Conservation (phyloP, 1,140 invertebrate species). For the Pogonomyrmex barbatus region DNA sequence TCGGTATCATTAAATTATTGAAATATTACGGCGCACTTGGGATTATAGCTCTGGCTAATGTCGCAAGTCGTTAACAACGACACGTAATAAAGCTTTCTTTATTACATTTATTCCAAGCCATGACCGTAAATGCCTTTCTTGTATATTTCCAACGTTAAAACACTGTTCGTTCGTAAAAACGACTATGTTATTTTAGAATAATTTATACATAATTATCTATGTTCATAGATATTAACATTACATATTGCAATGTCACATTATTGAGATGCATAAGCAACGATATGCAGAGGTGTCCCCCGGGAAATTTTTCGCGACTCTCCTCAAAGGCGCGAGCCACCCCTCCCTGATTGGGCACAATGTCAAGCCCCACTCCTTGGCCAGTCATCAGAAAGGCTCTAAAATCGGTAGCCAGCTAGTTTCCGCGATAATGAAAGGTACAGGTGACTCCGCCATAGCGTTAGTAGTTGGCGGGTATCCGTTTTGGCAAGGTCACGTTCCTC, state of each 20-base stretch:
- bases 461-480: conserved; percentile 81
- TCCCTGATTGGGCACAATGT: conserved; percentile 63
- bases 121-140: too few species aligned
- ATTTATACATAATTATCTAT: too few species aligned
- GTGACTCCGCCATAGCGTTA: conserved; percentile 73
- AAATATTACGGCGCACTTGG: too few species aligned
- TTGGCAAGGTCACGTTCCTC: conserved; percentile 78
- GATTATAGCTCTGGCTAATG: too few species aligned
- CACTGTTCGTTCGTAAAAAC: too few species aligned
- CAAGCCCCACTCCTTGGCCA: conserved; percentile 73
- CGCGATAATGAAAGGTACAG: conserved; percentile 79
- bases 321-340: conserved; percentile 17
- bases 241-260: background rate
- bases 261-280: background rate
- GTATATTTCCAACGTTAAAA: too few species aligned
- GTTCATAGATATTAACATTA: too few species aligned
- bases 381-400: conserved; percentile 79
- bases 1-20: too few species aligned
- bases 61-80: too few species aligned
- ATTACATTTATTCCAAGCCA: too few species aligned
- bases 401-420: conserved; percentile 80
- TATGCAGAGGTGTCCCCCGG: background rate
- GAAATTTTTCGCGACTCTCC: conserved; percentile 24
- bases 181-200: too few species aligned
- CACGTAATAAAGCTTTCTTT: too few species aligned